Base-by-base conservation (phyloP, 2,888 invertebrate species). In the Listrodromus nycthemerus region DNA sequence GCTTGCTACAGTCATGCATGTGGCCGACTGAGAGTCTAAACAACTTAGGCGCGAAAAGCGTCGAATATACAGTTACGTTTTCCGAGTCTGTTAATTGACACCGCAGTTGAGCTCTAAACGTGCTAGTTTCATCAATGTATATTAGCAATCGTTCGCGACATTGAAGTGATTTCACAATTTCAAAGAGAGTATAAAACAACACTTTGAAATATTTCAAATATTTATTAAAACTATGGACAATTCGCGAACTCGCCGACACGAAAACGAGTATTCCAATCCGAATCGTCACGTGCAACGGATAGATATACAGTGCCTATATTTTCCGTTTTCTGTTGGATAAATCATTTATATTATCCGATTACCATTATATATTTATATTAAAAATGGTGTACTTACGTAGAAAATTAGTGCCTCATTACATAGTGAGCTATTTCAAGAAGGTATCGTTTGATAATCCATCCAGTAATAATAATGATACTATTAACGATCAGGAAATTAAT, bases 371-470 rank as follows among this genome's bases (percentile, higher is more conserved):
- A 21, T 52, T 37, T 1, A 16, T 48, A 70, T 24, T 16, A 13
- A 55, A 85, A 67, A 92, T 93, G 92, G 92, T 92, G 55, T 89
- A 92, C 82, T 83, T 90, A 27, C 86, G 88, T 71, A 90, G 85
- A 83, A 96, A 95, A 92, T 94, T 95, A 90, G 95, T 95, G 69
- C 94, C 95, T 83, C 94, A 94, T 88, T 94, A 95, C 88, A 95
- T 95, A 90, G 94, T 95, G 84, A 94, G 95, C 94, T 94, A 95
- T 80, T 95, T 95, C 88, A 94, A 94, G 91, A 94, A 95, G 94
- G 96, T 96, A 91, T 94, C 94, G 93, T 61, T 73, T 41, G 2
- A 55, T 41, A 33, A n/a, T 55, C 24, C 13, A 55, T 45, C 41
- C 41, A 45, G 16, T 45, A 45, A 45, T 16, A 45, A 45, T 45